phyloP scores from a whole-genome alignment of 2,888 invertebrate genomes.

The Peribatodes rhomboidaria region DNA sequence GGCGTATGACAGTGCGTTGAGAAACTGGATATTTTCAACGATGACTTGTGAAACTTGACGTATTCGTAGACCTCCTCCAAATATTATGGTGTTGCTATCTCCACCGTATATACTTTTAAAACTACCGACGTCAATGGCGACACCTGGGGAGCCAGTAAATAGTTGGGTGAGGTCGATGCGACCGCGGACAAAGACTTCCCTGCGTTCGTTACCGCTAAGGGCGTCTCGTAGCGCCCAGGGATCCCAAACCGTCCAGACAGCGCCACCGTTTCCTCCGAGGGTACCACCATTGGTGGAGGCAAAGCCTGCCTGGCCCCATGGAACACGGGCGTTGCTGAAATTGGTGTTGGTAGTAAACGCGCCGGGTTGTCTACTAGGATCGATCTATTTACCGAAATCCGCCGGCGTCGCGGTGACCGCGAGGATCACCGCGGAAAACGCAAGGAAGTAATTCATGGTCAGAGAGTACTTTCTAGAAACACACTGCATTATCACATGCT shows the following conservation, averaged over 20 bases:
- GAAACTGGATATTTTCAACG: constrained; percentile 25
- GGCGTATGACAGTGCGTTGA: constrained; percentile 26
- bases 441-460: constrained; percentile 15
- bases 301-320: constrained; percentile 17
- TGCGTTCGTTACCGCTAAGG: not conserved
- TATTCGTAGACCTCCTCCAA: constrained; percentile 23
- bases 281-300: constrained; percentile 17
- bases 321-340: constrained; percentile 1
- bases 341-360: constrained; percentile 14
- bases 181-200: constrained; percentile 22
- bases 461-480: not conserved
- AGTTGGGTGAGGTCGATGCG: constrained; percentile 23
- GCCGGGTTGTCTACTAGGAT: constrained; percentile 4
- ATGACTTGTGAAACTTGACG: constrained; percentile 11
- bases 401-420: constrained; percentile 12
- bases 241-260: constrained; percentile 32
- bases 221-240: constrained; percentile 32
- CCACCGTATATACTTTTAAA: constrained; percentile 25
- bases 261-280: constrained; percentile 23
- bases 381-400: not conserved
- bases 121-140: constrained; percentile 17
- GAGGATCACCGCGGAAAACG: constrained; percentile 1
- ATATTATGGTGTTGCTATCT: constrained; percentile 25
- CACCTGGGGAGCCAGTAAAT: constrained; percentile 29
- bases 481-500: not conserved